Evolutionary conservation across 2,888 invertebrate species (phyloP).

Genomic region (Schizaphis graminum): DNA sequence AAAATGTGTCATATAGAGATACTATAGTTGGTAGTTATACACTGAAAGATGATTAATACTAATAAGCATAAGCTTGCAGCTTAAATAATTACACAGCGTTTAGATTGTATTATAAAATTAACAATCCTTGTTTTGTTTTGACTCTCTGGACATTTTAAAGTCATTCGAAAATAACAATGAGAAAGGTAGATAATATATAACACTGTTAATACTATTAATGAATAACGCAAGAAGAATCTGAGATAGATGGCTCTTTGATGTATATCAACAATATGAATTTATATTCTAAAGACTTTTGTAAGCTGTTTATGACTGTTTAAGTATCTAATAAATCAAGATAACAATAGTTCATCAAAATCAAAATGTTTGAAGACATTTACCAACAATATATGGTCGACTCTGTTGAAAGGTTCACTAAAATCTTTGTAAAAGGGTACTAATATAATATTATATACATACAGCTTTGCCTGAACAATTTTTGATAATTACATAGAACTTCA

Average conservation of each 20-base stretch:
- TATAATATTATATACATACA: not conserved
- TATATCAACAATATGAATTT: not conserved
- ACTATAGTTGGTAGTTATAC: not conserved
- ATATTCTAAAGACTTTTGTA: not conserved
- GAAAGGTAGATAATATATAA: not conserved
- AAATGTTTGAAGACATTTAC: not conserved
- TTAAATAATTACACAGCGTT: not conserved
- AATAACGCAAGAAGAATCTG: not conserved
- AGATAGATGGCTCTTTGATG: not conserved
- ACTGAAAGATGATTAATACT: not conserved
- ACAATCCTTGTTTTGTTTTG: not conserved
- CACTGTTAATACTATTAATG: not conserved
- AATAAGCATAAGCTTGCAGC: not conserved
- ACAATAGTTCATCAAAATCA: not conserved
- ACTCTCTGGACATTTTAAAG: not conserved
- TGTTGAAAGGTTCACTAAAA: constrained; percentile 2
- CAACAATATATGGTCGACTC: not conserved
- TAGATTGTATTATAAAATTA: not conserved
- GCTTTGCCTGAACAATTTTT: not conserved
- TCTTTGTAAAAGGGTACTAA: not conserved
- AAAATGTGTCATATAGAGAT: not conserved
- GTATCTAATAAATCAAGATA: not conserved
- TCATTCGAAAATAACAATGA: not conserved
- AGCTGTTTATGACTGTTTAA: not conserved
- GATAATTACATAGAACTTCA: not conserved